Evolutionary conservation across 2,113 vertebrate genomes (phyloP).

Genomic region (Megaceryle maxima): DNA sequence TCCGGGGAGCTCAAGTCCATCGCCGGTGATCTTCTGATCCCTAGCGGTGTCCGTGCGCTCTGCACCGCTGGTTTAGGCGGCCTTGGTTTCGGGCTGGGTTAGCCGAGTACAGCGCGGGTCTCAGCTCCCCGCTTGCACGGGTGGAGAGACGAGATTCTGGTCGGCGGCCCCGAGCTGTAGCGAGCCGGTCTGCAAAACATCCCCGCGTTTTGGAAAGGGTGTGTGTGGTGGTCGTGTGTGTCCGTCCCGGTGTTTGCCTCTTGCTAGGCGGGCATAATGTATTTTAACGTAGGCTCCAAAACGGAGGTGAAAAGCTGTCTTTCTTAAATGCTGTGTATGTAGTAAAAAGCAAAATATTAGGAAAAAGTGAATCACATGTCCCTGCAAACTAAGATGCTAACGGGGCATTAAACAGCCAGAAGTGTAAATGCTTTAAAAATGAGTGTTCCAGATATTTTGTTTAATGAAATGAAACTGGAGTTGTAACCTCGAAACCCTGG

Average conservation of each 20-base stretch:
- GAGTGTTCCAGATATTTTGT: not conserved
- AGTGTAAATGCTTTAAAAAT: not conserved
- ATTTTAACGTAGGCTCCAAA: not conserved
- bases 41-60: not conserved
- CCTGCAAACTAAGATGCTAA: not conserved
- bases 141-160: rapidly evolving
- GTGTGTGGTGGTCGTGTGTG: too few species aligned
- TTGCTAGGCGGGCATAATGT: not conserved
- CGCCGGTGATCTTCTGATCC: not conserved
- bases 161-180: not conserved
- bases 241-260: too few species aligned
- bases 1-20: rapidly evolving
- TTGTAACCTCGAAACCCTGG: not conserved
- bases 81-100: rapidly evolving
- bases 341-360: not conserved
- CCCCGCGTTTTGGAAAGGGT: not conserved
- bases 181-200: not conserved
- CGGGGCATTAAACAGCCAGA: not conserved
- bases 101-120: rapidly evolving
- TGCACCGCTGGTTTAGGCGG: not conserved
- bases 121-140: rapidly evolving
- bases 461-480: not conserved
- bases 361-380: too few species aligned
- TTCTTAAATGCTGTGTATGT: not conserved
- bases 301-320: not conserved